Conservation (phyloP, 2,797 vertebrate genomes). For the Echiichthys vipera region DNA sequence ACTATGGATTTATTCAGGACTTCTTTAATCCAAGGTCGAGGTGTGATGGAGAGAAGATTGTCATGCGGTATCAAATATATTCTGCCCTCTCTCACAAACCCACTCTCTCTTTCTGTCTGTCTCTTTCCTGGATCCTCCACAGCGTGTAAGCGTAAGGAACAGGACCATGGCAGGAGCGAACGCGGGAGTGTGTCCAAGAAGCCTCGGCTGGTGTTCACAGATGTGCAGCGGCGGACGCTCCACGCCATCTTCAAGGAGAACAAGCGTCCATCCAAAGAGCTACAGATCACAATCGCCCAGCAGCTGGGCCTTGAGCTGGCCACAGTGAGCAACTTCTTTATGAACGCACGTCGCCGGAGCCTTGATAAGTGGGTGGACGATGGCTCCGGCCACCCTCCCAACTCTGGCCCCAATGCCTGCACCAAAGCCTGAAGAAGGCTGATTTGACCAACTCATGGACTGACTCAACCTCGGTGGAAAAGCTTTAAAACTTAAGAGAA, state of each 20-base stretch:
- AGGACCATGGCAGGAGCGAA: slow-evolving; percentile 93
- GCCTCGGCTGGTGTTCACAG: slow-evolving; percentile 97
- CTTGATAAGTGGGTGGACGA: slow-evolving; percentile 99
- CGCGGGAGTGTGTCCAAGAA: slow-evolving; percentile 94
- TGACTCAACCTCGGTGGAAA: slow-evolving; percentile 95
- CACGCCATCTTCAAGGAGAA: slow-evolving; percentile 99
- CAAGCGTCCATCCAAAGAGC: slow-evolving; percentile 99
- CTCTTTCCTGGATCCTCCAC: slow-evolving; percentile 36
- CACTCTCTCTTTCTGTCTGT: slow-evolving; percentile 17
- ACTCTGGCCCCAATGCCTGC: slow-evolving; percentile 93
- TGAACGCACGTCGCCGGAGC: slow-evolving; percentile 98
- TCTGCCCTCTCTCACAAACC: slow-evolving; percentile 15
- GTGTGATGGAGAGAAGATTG: slow-evolving; percentile 1
- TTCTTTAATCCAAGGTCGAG: neutral
- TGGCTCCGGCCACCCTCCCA: slow-evolving; percentile 90
- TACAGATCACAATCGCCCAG: slow-evolving; percentile 99
- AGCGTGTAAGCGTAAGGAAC: slow-evolving; percentile 99
- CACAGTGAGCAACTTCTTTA: slow-evolving; percentile 99
- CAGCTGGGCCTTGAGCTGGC: slow-evolving; percentile 98
- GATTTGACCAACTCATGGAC: slow-evolving; percentile 87
- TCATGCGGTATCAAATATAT: neutral
- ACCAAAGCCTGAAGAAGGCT: slow-evolving; percentile 97
- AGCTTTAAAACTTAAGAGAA: slow-evolving; percentile 94
- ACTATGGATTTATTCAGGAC: neutral
- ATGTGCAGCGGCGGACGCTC: slow-evolving; percentile 98